Evolutionary conservation across 2,888 invertebrate species (phyloP).

Genomic region (Cistogaster globosa): DNA sequence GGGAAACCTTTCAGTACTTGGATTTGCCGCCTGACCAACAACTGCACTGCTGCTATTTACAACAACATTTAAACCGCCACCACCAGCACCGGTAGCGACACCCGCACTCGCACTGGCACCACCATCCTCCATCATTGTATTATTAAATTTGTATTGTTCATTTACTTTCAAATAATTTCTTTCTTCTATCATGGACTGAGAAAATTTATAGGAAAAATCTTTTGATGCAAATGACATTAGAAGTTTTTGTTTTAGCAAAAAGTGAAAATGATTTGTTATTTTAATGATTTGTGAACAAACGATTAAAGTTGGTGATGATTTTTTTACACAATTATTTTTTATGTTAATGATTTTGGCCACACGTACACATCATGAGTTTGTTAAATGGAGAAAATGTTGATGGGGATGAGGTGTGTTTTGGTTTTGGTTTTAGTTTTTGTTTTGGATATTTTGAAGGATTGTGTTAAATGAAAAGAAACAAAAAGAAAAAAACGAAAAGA

Average conservation of each 20-base stretch:
- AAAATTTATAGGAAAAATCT: constrained; percentile 45
- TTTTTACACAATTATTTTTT: not conserved
- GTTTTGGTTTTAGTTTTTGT: constrained; percentile 60
- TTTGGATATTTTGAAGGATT: constrained; percentile 49
- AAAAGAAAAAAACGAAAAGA: constrained; percentile 74
- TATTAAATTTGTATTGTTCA: constrained; percentile 21
- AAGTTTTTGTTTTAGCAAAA: constrained; percentile 1
- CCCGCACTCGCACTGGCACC: not conserved
- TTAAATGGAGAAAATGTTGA: constrained; percentile 29
- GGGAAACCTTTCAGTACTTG: constrained; percentile 82
- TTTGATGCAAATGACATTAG: constrained; percentile 16
- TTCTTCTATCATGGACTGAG: constrained; percentile 48
- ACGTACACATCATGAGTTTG: constrained; percentile 30
- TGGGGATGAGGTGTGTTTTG: constrained; percentile 57
- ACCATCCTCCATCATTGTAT: not conserved
- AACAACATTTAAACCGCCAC: not conserved
- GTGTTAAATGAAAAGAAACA: constrained; percentile 76
- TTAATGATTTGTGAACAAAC: constrained; percentile 34
- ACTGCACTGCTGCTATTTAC: not conserved
- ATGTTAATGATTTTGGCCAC: constrained; percentile 34
- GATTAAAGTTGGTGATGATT: constrained; percentile 1
- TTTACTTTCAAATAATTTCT: constrained; percentile 16
- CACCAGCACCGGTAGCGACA: not conserved
- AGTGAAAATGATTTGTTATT: constrained; percentile 9
- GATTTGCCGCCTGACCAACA: constrained; percentile 61